Base-by-base conservation (phyloP, 2,888 invertebrate species). In the Plutella xylostella region DNA sequence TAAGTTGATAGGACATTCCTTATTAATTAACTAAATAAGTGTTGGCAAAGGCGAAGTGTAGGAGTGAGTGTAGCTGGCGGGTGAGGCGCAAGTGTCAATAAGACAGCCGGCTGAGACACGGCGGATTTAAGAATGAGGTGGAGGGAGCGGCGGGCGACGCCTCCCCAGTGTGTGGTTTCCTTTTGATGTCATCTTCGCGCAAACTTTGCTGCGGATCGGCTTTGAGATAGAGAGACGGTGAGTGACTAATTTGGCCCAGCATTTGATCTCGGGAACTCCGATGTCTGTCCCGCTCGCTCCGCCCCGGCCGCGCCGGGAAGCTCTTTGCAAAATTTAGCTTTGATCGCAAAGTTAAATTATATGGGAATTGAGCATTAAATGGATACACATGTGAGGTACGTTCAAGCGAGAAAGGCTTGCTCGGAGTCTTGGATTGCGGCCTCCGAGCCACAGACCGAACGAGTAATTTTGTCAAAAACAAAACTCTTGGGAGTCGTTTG, bases 151-250 rank as follows among this genome's bases (percentile, higher is more conserved):
- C 57, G 61, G 58, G 59, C 58, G 67, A 60, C 68, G 65, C 79
- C 80, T 68, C 79, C 83, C 80, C 77, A 77, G 76, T 82, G 78
- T 82, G 82, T 82, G 82, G 83, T 82, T 83, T 82, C 82, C 83
- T 82, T 83, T 83, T 83, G 83, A 83, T 82, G 83, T 83, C 82
- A 83, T 83, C 83, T 83, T 83, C 82, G 83, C 80, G 82, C 82
- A 83, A 83, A 83, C 83, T 83, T 83, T 83, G 82, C 83, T 82
- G 76, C 83, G 80, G 82, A 83, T 83, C 83, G 83, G 83, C 83
- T 83, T 83, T 83, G 83, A 83, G 83, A 83, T 83, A 83, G 82
- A 83, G 83, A 83, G 79, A 79, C 82, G 79, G 82, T 80, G 83
- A 83, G 83, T 82, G 82, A 83, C 83, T 82, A 83, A 83, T 83